These are phyloP conservation scores for Ailuropoda melanoleuca DNA, from an alignment of 2,113 vertebrate genomes.

Conservation along the genomic window DNA sequence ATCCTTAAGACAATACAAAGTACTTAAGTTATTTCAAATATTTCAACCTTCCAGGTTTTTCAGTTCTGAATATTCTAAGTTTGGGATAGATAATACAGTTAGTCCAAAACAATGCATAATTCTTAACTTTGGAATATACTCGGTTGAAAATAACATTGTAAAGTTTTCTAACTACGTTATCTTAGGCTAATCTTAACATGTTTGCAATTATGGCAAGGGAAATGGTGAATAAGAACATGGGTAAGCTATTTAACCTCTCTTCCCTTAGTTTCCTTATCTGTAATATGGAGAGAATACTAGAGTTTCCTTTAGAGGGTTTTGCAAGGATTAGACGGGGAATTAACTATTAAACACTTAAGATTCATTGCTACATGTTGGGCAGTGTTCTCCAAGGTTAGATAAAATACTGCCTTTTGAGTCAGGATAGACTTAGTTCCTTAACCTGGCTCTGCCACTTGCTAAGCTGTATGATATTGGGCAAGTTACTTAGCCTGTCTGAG, in stretches of 20 bases:
- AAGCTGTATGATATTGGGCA: neutral
- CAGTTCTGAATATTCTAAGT: slow-evolving; percentile 42
- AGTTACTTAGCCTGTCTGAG: neutral
- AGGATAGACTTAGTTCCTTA: neutral
- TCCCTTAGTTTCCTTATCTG: neutral
- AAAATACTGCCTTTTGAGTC: neutral
- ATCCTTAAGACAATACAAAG: slow-evolving; percentile 23
- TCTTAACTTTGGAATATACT: slow-evolving; percentile 24
- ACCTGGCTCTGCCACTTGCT: neutral
- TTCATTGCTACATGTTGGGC: neutral
- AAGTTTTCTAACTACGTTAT: neutral
- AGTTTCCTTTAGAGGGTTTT: neutral
- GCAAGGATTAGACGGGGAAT: neutral
- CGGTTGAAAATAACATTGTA: neutral
- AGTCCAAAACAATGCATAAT: neutral
- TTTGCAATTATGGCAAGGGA: neutral
- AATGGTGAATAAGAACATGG: neutral
- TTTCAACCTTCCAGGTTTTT: slow-evolving; percentile 20
- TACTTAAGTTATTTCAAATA: slow-evolving; percentile 53
- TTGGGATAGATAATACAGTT: slow-evolving; percentile 40
- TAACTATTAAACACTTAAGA: neutral
- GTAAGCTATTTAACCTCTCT: neutral
- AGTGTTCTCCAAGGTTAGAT: neutral
- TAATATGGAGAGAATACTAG: neutral
- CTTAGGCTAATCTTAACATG: slow-evolving; percentile 34